Evolutionary conservation across 2,797 vertebrate species (phyloP).

Genomic region (Morelia viridis): DNA sequence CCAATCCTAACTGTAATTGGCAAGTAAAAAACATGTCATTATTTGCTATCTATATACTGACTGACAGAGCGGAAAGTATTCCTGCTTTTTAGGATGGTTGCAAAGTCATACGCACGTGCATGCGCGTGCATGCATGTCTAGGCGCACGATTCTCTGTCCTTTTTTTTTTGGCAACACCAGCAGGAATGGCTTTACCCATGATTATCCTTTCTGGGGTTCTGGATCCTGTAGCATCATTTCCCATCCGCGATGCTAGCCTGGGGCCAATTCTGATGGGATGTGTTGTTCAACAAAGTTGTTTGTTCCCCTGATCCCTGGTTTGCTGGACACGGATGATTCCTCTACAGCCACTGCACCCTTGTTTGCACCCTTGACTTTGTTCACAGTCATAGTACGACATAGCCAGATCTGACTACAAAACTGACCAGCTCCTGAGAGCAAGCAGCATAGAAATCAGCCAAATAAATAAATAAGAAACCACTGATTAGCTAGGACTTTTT

Average conservation of each 20-base stretch:
- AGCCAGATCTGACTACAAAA: background rate
- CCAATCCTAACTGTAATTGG: conserved; percentile 38
- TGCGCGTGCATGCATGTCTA: no score
- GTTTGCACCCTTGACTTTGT: background rate
- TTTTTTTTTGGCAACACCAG: background rate
- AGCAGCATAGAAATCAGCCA: background rate
- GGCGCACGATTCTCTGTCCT: background rate
- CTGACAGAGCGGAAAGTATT: background rate
- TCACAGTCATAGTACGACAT: background rate
- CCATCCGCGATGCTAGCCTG: background rate
- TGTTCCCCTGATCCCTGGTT: background rate
- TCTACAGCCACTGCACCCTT: no score
- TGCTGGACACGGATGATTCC: background rate
- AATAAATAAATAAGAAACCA: background rate
- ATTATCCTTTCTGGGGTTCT: background rate
- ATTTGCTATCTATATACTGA: conserved; percentile 28
- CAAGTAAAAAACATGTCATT: conserved; percentile 54
- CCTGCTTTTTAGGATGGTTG: background rate
- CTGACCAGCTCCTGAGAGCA: background rate
- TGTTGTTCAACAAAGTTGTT: background rate
- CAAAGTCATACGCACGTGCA: background rate
- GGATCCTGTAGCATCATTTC: background rate
- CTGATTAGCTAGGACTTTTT: background rate
- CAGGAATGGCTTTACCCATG: background rate
- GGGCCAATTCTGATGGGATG: background rate